Conservation (phyloP, 1,140 invertebrate genomes). For the Acromyrmex echinatior region DNA sequence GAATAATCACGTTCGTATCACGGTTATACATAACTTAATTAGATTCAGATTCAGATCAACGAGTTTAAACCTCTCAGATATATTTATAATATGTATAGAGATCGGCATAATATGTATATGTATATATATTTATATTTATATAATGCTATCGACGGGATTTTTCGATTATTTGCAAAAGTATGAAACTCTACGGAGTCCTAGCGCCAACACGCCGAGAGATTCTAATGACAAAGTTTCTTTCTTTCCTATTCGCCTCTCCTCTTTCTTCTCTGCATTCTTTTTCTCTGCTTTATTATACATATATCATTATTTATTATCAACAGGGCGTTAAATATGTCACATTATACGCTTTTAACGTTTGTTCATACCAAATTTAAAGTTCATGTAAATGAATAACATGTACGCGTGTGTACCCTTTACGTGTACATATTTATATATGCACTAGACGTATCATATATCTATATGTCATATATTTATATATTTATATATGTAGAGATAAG, state of each 20-base stretch:
- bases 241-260: background rate
- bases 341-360: conserved; percentile 72
- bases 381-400: conserved; percentile 56
- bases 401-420: conserved; percentile 19
- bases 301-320: conserved; percentile 79
- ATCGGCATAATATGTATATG: conserved; percentile 45
- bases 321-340: conserved; percentile 72
- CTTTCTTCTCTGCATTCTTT: background rate
- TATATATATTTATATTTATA: conserved; percentile 72
- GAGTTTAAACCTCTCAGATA: conserved; percentile 43
- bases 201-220: conserved; percentile 75
- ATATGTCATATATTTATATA: conserved; percentile 66
- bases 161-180: conserved; percentile 86
- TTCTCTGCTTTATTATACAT: conserved; percentile 30
- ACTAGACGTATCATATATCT: conserved; percentile 54
- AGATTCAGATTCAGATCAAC: conserved; percentile 59
- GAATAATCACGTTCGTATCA: conserved; percentile 17
- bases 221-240: conserved; percentile 80
- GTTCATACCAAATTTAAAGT: conserved; percentile 68
- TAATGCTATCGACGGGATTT: conserved; percentile 78
- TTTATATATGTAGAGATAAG: conserved; percentile 82
- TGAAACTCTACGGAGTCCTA: conserved; percentile 84
- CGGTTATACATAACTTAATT: conserved; percentile 43
- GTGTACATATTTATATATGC: conserved; percentile 60
- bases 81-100: conserved; percentile 64